Percentiles rank a stretch among this genome's conserved stretches.
Conservation (phyloP, 2,888 invertebrate species). For the Stratiomys singularior region DNA sequence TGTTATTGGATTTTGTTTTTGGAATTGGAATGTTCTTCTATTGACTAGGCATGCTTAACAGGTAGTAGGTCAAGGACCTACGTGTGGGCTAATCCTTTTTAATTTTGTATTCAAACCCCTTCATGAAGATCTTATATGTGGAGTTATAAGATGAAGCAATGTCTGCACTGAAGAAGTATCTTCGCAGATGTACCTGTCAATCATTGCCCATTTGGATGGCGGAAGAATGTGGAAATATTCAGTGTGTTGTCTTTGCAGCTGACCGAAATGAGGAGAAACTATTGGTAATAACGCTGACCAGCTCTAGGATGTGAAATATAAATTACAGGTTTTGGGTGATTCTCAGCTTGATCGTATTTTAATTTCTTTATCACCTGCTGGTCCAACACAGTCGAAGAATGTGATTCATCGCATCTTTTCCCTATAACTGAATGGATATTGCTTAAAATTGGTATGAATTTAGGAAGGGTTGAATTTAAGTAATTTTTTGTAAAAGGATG, state of each 20-base stretch:
- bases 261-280: neutral
- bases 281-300: neutral
- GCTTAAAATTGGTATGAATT: too few species aligned
- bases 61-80: neutral
- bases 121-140: too few species aligned
- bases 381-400: conserved; percentile 37
- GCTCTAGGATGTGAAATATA: neutral
- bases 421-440: too few species aligned
- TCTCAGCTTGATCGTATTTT: conserved; percentile 48
- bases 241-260: conserved; percentile 11
- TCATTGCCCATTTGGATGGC: conserved; percentile 33
- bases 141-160: neutral
- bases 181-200: conserved; percentile 49
- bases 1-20: neutral
- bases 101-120: neutral
- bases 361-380: conserved; percentile 51
- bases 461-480: too few species aligned
- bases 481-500: too few species aligned
- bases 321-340: neutral
- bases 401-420: neutral
- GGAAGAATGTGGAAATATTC: neutral
- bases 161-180: neutral
- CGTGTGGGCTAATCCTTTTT: neutral
- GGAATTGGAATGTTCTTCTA: neutral
- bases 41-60: neutral